Evolutionary conservation across 2,113 vertebrate species (phyloP).

Genomic region (Collichthys lucidus): DNA sequence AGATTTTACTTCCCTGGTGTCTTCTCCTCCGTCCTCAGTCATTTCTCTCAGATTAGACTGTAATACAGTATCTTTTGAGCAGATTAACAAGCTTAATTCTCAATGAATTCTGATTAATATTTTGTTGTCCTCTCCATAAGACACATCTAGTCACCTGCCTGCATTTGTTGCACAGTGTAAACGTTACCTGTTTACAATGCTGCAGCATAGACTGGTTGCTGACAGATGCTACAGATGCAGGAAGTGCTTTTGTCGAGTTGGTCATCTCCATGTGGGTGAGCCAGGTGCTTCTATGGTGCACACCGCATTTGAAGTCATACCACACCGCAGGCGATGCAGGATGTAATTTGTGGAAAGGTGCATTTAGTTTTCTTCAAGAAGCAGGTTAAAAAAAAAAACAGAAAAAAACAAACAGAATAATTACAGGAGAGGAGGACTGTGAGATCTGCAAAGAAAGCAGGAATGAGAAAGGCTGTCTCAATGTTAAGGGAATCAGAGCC

Average conservation of each 20-base stretch:
- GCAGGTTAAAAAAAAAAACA: conserved; percentile 21
- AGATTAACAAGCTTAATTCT: conserved; percentile 6
- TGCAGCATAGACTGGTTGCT: not conserved
- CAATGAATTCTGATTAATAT: not conserved
- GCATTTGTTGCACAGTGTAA: not conserved
- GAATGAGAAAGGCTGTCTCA: not conserved
- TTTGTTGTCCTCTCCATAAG: not conserved
- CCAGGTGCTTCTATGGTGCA: conserved; percentile 24
- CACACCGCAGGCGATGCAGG: not conserved
- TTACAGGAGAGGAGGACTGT: conserved; percentile 28
- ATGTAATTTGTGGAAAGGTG: conserved; percentile 44
- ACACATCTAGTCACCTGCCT: not conserved
- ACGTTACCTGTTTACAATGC: not conserved
- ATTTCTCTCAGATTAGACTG: conserved; percentile 4
- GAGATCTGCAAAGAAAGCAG: conserved; percentile 36
- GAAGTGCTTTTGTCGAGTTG: conserved; percentile 2
- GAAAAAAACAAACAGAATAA: conserved; percentile 13
- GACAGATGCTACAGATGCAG: conserved; percentile 12
- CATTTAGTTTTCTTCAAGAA: conserved; percentile 44
- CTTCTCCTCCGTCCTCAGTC: conserved; percentile 34
- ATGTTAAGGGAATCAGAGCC: not conserved
- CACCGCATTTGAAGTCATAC: conserved; percentile 36
- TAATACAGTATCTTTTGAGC: not conserved
- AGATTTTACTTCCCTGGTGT: conserved; percentile 48
- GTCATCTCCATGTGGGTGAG: conserved; percentile 4